A percentile compares a stretch with the other conserved stretches of the same genome.
These are phyloP conservation scores for Clistopyga incitator DNA, from an alignment of 2,888 invertebrate species.

Conservation along the genomic window DNA sequence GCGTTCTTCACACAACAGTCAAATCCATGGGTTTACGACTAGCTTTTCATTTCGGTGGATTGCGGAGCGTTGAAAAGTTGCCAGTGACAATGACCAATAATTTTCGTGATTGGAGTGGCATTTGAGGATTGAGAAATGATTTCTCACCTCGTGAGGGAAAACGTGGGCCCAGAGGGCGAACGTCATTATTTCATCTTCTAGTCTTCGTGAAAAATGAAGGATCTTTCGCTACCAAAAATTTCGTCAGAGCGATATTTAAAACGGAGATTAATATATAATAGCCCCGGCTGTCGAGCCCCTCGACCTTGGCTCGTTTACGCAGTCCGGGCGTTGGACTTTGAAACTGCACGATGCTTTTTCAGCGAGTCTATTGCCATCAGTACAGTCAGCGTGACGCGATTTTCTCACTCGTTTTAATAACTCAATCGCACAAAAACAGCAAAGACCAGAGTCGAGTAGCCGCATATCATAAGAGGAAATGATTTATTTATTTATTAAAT, in stretches of 20 bases:
- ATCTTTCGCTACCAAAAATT: neutral
- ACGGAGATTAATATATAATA: neutral
- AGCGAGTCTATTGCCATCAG: neutral
- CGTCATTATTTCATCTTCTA: neutral
- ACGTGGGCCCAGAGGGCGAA: neutral
- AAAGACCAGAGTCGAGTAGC: neutral
- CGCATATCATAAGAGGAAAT: conserved; percentile 1
- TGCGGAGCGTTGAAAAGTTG: neutral
- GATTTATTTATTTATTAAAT: neutral
- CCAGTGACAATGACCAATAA: neutral
- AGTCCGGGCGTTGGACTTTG: conserved; percentile 50
- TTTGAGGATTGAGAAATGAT: neutral
- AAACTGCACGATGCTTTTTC: conserved; percentile 4
- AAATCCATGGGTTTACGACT: neutral
- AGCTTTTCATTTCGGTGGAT: neutral
- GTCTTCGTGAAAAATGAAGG: neutral
- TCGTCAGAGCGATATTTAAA: too few species aligned
- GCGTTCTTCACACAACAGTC: neutral
- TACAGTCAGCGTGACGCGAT: conserved; percentile 6
- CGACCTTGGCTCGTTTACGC: conserved; percentile 16
- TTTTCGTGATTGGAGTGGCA: neutral
- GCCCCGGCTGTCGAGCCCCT: neutral
- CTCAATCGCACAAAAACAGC: neutral
- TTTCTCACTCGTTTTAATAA: neutral
- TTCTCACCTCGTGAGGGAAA: neutral